Evolutionary conservation across 2,797 vertebrate species (phyloP).

Genomic region (Neoniphon sammara): DNA sequence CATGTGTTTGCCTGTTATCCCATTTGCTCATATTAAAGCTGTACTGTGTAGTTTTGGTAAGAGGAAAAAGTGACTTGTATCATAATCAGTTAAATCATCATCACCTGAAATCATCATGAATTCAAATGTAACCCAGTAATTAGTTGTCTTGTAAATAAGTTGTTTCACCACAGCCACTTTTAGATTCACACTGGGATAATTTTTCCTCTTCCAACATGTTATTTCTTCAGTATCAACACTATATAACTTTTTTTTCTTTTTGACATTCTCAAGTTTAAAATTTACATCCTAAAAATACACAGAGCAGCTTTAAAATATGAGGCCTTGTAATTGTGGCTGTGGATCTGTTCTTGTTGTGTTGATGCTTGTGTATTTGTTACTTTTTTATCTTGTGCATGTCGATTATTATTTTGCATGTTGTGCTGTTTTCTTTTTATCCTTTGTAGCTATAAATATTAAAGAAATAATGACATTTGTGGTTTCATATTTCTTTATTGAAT

Average conservation of each 20-base stretch:
- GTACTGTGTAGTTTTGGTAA: background rate
- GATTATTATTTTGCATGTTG: constrained; percentile 59
- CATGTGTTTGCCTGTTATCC: background rate
- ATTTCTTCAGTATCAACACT: constrained; percentile 8
- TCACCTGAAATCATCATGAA: too few species aligned
- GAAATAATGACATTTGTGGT: constrained; percentile 28
- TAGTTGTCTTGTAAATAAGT: too few species aligned
- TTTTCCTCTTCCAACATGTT: too few species aligned
- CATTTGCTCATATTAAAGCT: constrained; percentile 7
- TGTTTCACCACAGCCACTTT: too few species aligned
- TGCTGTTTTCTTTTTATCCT: constrained; percentile 34
- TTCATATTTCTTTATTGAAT: constrained; percentile 43
- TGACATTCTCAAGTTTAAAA: background rate
- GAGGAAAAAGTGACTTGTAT: background rate
- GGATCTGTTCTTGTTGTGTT: constrained; percentile 22
- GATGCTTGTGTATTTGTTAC: background rate
- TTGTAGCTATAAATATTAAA: constrained; percentile 58
- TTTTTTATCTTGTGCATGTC: constrained; percentile 39
- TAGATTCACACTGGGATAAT: too few species aligned
- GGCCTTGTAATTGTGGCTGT: background rate
- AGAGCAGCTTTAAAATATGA: background rate
- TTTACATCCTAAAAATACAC: background rate
- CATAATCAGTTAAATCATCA: background rate
- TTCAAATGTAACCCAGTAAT: too few species aligned
- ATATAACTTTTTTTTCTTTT: background rate